Percentiles rank a stretch among this genome's conserved stretches.
Evolutionary conservation across 2,888 invertebrate genomes (phyloP).

Genomic region (Drosophila niveifrons): DNA sequence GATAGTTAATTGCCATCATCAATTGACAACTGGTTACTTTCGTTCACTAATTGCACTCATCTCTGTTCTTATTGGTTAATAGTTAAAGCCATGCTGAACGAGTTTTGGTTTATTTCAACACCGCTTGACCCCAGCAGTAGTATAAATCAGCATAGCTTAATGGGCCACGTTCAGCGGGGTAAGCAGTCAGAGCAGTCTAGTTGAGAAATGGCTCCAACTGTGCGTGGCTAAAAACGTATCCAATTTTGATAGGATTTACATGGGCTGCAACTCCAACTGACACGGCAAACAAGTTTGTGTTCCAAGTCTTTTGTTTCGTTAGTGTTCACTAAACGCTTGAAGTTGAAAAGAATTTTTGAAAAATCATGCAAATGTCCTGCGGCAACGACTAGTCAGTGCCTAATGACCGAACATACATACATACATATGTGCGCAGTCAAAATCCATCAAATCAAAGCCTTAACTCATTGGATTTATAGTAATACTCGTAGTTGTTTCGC

Average conservation of each 20-base stretch:
- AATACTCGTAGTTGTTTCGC: slow-evolving; percentile 24
- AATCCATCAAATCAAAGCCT: slow-evolving; percentile 67
- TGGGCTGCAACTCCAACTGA: slow-evolving; percentile 18
- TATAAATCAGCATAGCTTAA: slow-evolving; percentile 68
- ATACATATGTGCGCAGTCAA: slow-evolving; percentile 41
- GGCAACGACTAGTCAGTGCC: slow-evolving; percentile 40
- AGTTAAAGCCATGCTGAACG: slow-evolving; percentile 39
- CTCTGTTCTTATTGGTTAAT: slow-evolving; percentile 58
- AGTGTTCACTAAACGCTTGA: slow-evolving; percentile 28
- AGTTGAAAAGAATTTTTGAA: slow-evolving; percentile 58
- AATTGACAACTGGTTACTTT: slow-evolving; percentile 34
- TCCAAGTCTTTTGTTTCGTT: slow-evolving; percentile 65
- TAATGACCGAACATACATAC: slow-evolving; percentile 60
- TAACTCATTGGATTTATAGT: slow-evolving; percentile 40
- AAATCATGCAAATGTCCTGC: slow-evolving; percentile 70
- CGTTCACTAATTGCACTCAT: slow-evolving; percentile 63
- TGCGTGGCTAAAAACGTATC: slow-evolving; percentile 46
- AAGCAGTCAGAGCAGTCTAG: slow-evolving; percentile 17
- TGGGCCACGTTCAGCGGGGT: slow-evolving; percentile 25
- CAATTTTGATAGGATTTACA: slow-evolving; percentile 67
- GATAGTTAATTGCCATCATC: slow-evolving; percentile 52
- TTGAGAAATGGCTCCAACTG: slow-evolving; percentile 61
- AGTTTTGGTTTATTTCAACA: slow-evolving; percentile 63
- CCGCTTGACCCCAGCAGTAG: slow-evolving; percentile 66
- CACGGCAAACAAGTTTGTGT: slow-evolving; percentile 58